Base-by-base conservation (phyloP, 2,113 vertebrate genomes). In the Ailuropoda melanoleuca region DNA sequence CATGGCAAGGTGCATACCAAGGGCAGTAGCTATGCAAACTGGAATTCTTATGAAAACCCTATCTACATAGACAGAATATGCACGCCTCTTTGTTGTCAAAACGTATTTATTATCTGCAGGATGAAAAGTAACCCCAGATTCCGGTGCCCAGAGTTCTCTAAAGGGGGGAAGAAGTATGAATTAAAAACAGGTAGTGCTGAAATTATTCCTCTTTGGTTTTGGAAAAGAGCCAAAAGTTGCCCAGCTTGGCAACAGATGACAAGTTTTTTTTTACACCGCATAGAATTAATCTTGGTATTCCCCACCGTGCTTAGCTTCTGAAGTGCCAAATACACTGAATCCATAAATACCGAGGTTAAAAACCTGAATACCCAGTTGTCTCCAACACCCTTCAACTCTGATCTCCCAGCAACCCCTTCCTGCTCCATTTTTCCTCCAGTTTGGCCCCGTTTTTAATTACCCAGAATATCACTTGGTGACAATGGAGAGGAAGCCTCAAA, bases 1-100 rank as follows among this genome's bases (percentile, higher is more conserved):
- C 50, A 58, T 0, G 18, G 50, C 88, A 18, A 81, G 31, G 58
- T 39, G 70, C 92, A 19, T 6, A 80, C 3, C 91, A 31, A 81
- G 68, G 3, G 34, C 4, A 26, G 29, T 0, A 0, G 0, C 0
- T 6, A 60, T 10, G 26, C 7, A 8, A 34, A 29, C 5, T 39
- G 81, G 70, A 89, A 89, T 50, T 72, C 97, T 85, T 88, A 68
- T 37, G 66, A 21, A 66, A 80, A 80, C 19, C 24, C 83, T 0
- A 0, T 7, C 70, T 55, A 39, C 60, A 58, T 29, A 50, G 21
- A n/a, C 19, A 85, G 66, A 77, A 31, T 24, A 55, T 2, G 9
- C 24, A 11, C 13, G 66, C 18, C 48, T 83, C 60, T 66, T 48
- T 6, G 0, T 68, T 4, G 0, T 23, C 86, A 56, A 56, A 48